A percentile compares a stretch with the other conserved stretches of the same genome.
Conservation (phyloP, 1,140 invertebrate species). For the Hesperophylax magnus region DNA sequence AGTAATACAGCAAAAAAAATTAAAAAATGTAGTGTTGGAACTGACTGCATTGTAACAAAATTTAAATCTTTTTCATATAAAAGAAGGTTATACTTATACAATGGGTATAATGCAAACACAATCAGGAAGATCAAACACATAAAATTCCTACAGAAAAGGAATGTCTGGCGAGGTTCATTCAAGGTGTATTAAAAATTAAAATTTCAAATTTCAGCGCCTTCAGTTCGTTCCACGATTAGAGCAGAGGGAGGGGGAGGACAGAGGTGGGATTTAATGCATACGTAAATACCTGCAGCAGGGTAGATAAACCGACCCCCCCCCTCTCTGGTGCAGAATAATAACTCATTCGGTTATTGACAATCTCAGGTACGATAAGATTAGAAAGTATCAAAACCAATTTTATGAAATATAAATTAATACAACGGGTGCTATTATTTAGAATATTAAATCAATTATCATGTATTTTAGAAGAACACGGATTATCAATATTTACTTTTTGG, state of each 20-base stretch:
- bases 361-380: no score
- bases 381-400: no score
- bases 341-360: constrained; percentile 11
- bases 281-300: constrained; percentile 52
- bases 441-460: no score
- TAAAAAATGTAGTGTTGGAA: no score
- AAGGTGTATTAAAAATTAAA: constrained; percentile 54
- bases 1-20: no score
- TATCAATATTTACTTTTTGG: no score
- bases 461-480: no score
- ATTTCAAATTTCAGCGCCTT: constrained; percentile 36
- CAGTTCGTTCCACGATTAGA: constrained; percentile 34
- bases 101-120: neutral
- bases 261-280: constrained; percentile 56
- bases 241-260: constrained; percentile 14
- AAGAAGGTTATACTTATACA: neutral
- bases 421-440: no score
- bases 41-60: no score
- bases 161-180: neutral
- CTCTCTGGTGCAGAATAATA: no score
- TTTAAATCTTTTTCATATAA: no score
- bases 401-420: no score
- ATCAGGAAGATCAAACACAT: constrained; percentile 4
- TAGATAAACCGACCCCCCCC: constrained; percentile 45
- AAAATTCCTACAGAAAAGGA: constrained; percentile 1